Conservation (phyloP, 2,113 vertebrate genomes). For the Excalfactoria chinensis region DNA sequence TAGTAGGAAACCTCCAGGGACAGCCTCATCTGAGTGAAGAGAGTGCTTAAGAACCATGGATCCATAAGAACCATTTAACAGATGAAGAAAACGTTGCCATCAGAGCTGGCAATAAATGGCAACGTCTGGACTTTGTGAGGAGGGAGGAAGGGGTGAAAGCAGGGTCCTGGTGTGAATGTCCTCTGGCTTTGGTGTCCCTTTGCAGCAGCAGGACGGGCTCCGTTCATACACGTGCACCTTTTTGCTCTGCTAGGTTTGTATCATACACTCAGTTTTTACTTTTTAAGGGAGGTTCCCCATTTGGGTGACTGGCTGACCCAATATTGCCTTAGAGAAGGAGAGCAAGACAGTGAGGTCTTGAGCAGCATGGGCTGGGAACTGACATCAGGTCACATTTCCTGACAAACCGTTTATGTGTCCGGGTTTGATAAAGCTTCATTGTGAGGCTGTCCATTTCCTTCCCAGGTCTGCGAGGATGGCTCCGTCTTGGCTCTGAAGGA, state of each 20-base stretch:
- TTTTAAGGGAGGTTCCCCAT: not conserved
- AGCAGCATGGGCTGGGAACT: not conserved
- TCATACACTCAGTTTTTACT: not conserved
- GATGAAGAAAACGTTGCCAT: not conserved
- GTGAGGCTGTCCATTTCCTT: slow-evolving; percentile 30
- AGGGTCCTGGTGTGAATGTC: not conserved
- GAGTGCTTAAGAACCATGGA: rapidly evolving
- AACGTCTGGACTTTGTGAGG: not conserved
- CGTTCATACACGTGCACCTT: not conserved
- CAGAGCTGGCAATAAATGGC: not conserved
- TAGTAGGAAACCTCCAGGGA: not conserved
- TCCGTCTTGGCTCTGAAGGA: not conserved
- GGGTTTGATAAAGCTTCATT: not conserved
- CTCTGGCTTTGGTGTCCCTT: not conserved
- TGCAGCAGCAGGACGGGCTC: rapidly evolving
- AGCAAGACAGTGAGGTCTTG: rapidly evolving
- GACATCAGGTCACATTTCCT: not conserved
- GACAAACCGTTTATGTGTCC: not conserved
- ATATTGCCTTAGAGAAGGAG: not conserved
- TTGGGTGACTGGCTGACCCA: not conserved
- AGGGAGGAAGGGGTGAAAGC: not conserved
- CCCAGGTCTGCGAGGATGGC: not conserved
- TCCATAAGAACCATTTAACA: not conserved
- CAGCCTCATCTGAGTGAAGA: not conserved
- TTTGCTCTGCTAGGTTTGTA: not conserved